Percentiles rank a stretch among this genome's conserved stretches.
Conservation (phyloP, 2,113 vertebrate species). For the Oncorhynchus gorbuscha region DNA sequence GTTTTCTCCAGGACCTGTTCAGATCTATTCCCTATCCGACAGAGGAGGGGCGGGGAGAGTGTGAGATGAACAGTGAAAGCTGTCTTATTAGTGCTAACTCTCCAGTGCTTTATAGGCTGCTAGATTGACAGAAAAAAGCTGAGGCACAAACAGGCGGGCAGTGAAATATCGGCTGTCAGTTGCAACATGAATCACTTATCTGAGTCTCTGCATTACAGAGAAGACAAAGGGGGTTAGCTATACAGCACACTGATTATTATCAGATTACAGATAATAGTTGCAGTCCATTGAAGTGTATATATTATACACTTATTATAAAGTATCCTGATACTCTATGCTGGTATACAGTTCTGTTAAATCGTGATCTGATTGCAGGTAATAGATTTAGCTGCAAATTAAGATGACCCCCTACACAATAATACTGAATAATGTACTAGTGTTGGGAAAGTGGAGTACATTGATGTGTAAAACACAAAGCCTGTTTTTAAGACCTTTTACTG, state of each 20-base stretch:
- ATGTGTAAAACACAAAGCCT: not conserved
- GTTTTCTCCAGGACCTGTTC: conserved; percentile 39
- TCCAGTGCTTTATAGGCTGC: conserved; percentile 41
- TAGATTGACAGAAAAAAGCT: conserved; percentile 56
- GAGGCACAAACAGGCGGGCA: conserved; percentile 65
- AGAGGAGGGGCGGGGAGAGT: conserved; percentile 28
- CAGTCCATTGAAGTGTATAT: conserved; percentile 39
- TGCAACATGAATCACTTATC: conserved; percentile 69
- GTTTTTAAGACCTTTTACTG: not conserved
- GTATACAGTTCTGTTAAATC: not conserved
- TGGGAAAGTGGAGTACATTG: not conserved
- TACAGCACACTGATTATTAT: conserved; percentile 56
- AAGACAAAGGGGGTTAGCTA: conserved; percentile 34
- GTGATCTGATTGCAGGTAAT: not conserved
- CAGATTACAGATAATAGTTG: conserved; percentile 66
- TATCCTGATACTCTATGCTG: no score
- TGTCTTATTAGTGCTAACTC: conserved; percentile 64
- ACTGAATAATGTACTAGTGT: not conserved
- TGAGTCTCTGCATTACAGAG: conserved; percentile 55
- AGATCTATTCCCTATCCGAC: conserved; percentile 53
- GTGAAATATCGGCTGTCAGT: conserved; percentile 73
- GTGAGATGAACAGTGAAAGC: conserved; percentile 48
- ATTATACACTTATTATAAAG: not conserved
- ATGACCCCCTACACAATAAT: not conserved
- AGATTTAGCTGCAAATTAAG: not conserved